A percentile compares a stretch with the other conserved stretches of the same genome.
phyloP scores from a whole-genome alignment of 2,888 invertebrate genomes.

The Limnephilus marmoratus region DNA sequence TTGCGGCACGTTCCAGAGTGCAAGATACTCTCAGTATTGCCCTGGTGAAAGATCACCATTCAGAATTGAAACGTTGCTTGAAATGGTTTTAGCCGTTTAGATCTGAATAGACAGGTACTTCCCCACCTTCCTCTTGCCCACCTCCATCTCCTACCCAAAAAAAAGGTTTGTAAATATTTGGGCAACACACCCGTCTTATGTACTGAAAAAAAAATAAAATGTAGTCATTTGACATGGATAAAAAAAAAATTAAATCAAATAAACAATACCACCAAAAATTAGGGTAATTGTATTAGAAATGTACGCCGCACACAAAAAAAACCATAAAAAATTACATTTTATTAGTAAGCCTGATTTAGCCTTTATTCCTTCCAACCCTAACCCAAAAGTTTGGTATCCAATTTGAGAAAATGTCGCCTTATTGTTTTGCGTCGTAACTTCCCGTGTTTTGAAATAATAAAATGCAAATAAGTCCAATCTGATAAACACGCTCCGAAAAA shows the following conservation, averaged over 20 bases:
- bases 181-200: too few relatives aligned
- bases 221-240: too few relatives aligned
- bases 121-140: too few relatives aligned
- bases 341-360: background rate
- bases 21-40: too few relatives aligned
- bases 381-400: constrained; percentile 29
- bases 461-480: constrained; percentile 63
- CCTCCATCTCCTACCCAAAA: too few relatives aligned
- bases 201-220: too few relatives aligned
- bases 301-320: background rate
- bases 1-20: too few relatives aligned
- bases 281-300: background rate
- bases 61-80: too few relatives aligned
- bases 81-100: too few relatives aligned
- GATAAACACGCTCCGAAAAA: constrained; percentile 44
- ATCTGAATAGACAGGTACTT: too few relatives aligned
- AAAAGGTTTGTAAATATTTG: too few relatives aligned
- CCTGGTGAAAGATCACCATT: too few relatives aligned
- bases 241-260: background rate
- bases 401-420: constrained; percentile 40
- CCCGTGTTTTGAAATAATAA: constrained; percentile 58
- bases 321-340: background rate
- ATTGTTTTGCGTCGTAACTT: constrained; percentile 14
- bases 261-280: background rate
- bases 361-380: background rate